Percentiles rank a stretch among this genome's conserved stretches.
Evolutionary conservation across 2,888 invertebrate genomes (phyloP).

Genomic region (Chalcosyrphus nemorum): DNA sequence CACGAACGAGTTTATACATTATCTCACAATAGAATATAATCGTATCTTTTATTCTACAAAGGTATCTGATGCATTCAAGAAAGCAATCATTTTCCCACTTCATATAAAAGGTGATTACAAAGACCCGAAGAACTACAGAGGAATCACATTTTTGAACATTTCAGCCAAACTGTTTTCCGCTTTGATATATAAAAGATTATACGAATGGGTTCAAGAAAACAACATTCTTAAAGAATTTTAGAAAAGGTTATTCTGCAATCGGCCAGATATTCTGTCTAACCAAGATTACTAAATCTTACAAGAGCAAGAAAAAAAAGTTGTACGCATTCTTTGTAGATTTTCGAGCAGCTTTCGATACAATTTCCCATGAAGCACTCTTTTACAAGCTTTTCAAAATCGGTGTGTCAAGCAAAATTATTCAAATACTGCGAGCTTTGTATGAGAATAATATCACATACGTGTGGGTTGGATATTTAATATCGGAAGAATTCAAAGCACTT

Average conservation of each 20-base stretch:
- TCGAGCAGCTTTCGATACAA: too few species aligned
- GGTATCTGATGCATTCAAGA: background rate
- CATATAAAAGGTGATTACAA: background rate
- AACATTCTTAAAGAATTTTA: background rate
- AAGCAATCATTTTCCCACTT: background rate
- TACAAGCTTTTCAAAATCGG: background rate
- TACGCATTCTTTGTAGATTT: background rate
- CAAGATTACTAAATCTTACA: background rate
- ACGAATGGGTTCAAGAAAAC: background rate
- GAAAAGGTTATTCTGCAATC: background rate
- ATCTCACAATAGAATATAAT: too few species aligned
- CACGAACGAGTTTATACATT: conserved; percentile 1
- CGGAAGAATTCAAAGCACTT: too few species aligned
- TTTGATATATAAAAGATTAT: background rate
- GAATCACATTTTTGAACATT: background rate
- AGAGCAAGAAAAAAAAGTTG: background rate
- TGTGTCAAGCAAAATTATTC: conserved; percentile 1
- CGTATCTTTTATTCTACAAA: background rate
- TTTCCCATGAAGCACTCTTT: conserved; percentile 4
- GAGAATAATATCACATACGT: too few species aligned
- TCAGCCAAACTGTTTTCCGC: background rate
- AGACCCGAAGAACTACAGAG: background rate
- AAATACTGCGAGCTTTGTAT: too few species aligned
- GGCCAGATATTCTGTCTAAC: background rate
- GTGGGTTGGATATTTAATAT: background rate